Evolutionary conservation across 2,797 vertebrate species (phyloP).

Genomic region (Oceanodroma leucorhoa): DNA sequence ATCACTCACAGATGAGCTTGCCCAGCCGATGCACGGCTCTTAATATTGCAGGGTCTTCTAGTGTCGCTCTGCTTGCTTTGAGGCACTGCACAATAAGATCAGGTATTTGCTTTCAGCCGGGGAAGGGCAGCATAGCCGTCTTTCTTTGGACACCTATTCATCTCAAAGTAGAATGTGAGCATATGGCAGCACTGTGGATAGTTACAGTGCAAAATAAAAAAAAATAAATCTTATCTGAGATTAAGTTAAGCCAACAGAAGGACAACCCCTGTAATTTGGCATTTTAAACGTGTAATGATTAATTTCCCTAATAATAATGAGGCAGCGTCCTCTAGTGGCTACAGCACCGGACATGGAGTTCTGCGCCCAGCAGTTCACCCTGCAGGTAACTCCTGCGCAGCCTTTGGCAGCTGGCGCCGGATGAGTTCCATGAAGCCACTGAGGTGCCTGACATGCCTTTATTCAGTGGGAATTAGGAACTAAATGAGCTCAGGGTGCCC

Average conservation of each 20-base stretch:
- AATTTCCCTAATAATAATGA: neutral
- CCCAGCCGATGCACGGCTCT: neutral
- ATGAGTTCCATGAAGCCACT: neutral
- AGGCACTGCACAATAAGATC: neutral
- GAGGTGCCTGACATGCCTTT: neutral
- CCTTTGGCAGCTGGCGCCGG: accelerated
- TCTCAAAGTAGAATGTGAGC: neutral
- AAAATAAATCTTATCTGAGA: neutral
- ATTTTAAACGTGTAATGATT: neutral
- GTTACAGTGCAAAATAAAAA: neutral
- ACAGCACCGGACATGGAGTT: neutral
- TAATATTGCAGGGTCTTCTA: neutral
- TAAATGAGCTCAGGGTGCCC: neutral
- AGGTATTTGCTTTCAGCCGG: neutral
- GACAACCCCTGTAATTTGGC: no score
- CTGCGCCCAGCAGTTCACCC: neutral
- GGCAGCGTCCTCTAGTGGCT: conserved; percentile 7
- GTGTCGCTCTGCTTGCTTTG: neutral
- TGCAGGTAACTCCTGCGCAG: neutral
- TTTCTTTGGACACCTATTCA: neutral
- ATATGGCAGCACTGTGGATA: neutral
- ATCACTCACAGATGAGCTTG: neutral
- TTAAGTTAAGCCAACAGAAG: neutral
- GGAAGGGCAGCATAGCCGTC: neutral
- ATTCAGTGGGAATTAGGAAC: neutral